Percentiles rank a stretch among this genome's conserved stretches.
phyloP scores from a whole-genome alignment of 1,140 invertebrate species.

The Laodelphax striatellus region DNA sequence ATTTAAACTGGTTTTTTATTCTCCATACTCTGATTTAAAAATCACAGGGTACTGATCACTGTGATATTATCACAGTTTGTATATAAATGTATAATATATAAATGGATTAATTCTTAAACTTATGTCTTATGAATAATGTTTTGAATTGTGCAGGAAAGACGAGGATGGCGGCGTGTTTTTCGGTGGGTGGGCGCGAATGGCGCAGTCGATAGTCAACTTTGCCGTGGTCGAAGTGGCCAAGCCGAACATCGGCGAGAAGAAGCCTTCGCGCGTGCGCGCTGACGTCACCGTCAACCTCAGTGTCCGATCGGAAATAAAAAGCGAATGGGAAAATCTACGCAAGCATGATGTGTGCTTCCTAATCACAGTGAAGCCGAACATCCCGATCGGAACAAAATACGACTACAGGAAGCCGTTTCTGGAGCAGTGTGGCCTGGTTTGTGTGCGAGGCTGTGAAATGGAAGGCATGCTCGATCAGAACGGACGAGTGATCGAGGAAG shows the following conservation, averaged over 20 bases:
- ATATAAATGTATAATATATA: too few species aligned
- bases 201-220: slow-evolving; percentile 85
- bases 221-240: slow-evolving; percentile 90
- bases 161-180: slow-evolving; percentile 80
- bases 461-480: slow-evolving; percentile 97
- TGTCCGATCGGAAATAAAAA: slow-evolving; percentile 79
- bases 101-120: too few species aligned
- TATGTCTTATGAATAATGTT: too few species aligned
- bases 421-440: slow-evolving; percentile 80
- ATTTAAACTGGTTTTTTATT: too few species aligned
- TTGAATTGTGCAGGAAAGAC: slow-evolving; percentile 46
- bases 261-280: slow-evolving; percentile 86
- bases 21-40: too few species aligned
- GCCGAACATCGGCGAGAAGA: slow-evolving; percentile 78
- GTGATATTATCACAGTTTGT: too few species aligned
- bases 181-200: slow-evolving; percentile 98
- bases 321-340: slow-evolving; percentile 92
- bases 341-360: slow-evolving; percentile 98
- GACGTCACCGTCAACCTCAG: slow-evolving; percentile 90
- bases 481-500: slow-evolving; percentile 95
- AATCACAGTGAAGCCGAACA: slow-evolving; percentile 75
- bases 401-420: slow-evolving; percentile 73
- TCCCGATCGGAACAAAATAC: slow-evolving; percentile 73
- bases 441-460: slow-evolving; percentile 94
- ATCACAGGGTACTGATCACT: too few species aligned